Conservation (phyloP, 1,140 invertebrate species). For the Drosophila tsacasi region DNA sequence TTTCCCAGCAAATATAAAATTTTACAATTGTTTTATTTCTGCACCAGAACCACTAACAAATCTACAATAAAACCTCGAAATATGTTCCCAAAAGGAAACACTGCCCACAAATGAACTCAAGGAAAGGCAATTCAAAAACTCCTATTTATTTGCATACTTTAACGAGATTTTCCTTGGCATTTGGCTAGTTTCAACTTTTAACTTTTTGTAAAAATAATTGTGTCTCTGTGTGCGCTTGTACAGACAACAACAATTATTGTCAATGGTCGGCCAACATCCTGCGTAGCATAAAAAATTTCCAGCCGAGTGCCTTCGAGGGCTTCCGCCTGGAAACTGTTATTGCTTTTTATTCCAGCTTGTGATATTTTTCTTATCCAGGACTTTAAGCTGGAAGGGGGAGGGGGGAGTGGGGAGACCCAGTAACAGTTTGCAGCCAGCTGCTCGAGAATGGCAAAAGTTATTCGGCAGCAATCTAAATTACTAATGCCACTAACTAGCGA, state of each 20-base stretch:
- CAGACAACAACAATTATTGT: conserved; percentile 68
- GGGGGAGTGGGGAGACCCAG: background rate
- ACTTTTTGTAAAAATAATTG: conserved; percentile 14
- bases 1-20: conserved; percentile 2
- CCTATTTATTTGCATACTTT: conserved; percentile 52
- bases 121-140: conserved; percentile 38
- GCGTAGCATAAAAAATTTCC: conserved; percentile 52
- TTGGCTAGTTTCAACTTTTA: conserved; percentile 34
- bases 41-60: background rate
- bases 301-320: conserved; percentile 49
- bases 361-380: conserved; percentile 40
- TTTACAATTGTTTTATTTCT: background rate
- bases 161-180: conserved; percentile 37
- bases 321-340: conserved; percentile 49
- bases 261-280: conserved; percentile 57
- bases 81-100: conserved; percentile 13
- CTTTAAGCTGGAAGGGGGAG: conserved; percentile 25
- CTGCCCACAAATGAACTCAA: conserved; percentile 1
- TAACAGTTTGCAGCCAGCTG: conserved; percentile 48
- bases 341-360: conserved; percentile 37
- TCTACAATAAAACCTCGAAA: conserved; percentile 17
- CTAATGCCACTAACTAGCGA: conserved; percentile 59
- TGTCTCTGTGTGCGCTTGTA: conserved; percentile 1
- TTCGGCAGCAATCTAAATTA: conserved; percentile 68
- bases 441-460: conserved; percentile 51